Evolutionary conservation across 2,797 vertebrate genomes (phyloP), one percentile per base, ranked within the genome.

Genomic region (Enteromius treurensis): DNA sequence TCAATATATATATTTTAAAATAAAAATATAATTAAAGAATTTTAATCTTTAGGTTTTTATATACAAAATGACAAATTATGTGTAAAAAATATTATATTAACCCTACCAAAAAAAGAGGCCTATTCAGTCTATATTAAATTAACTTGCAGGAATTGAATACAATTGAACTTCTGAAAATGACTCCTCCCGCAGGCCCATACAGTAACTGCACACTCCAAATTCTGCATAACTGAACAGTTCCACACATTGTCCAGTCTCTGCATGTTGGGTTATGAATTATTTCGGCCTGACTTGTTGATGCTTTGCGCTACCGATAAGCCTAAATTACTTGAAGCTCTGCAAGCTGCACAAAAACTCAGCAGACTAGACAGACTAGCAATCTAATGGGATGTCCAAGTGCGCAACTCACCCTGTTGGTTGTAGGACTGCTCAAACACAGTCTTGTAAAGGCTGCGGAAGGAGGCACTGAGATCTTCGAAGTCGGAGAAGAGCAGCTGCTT

Each of bases 391-490:
- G 40, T 49, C 53, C 3, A 6, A 37, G 37, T 45, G 21, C 23
- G 21, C 67, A 68, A 91, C 95, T 95, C 88, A 97, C 96, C 96
- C 95, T 95, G 96, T 90, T 97, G 96, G 94, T 93, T 96, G 93
- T 97, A 96, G 92, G 96, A 96, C 94, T 97, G 96, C 92, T 97
- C 96, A 93, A 97, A 97, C 91, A 97, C 97, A 90, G 96, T 96
- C 93, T 97, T 97, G 92, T 97, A 97, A 94, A 97, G 95, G 94
- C 96, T 97, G 93, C 97, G 95, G 92, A 97, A 97, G 89, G 96
- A 97, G 95, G 96, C 96, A 95, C 97, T 97, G 93, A 97, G 96
- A 96, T 97, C 96, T 95, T 97, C 97, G 90, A 97, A 97, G 91
- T 97, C 96, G 82, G 95, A 96, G 92, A 97, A 97, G 87, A 96